Evolutionary conservation across 2,113 vertebrate genomes (phyloP), one percentile per base, ranked within the genome.

Genomic region (Fregata magnificens): DNA sequence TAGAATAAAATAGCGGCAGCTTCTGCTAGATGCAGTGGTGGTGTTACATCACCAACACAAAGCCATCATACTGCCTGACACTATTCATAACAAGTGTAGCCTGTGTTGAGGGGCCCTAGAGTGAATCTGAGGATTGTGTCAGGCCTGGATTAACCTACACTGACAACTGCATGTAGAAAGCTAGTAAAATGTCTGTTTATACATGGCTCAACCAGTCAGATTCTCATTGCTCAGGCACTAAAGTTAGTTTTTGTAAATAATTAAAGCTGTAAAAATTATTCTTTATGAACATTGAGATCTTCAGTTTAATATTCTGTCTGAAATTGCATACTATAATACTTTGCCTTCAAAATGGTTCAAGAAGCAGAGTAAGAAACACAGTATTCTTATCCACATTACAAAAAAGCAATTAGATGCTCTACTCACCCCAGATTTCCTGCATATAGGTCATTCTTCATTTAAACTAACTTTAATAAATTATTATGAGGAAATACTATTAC

Each of bases 381-480:
- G 4, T 40, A 16, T 55, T 79, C 28, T 82, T 31, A 69, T 32
- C 13, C 13, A 7, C 31, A 70, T 38, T 74, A 50, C 22, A 34
- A 63, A 70, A 79, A 58, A 76, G 13, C 62, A 89, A 52, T 53
- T 52, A 69, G 62, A 70, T 77, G 32, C 25, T 89, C 71, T 67
- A 20, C n/a, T 83, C 62, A 83, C 24, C 38, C 45, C 18, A 81
- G 36, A 72, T 88, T 93, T 92, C 69, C 67, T 6, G 2, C 81
- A 40, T 67, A 49, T 19, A 87, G 52, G 66, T 42, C 74, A 50
- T 86, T 84, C 73, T 82, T 94, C 82, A 85, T 94, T 87, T 92
- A 82, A 84, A 69, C 55, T 49, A 77, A 91, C 21, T 81, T 86
- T 26, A 89, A 95, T 85, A 92, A 95, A 95, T 95, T 95, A 87